These are phyloP conservation scores for Patella vulgata DNA, from an alignment of 1,140 invertebrate species.

Conservation along the genomic window DNA sequence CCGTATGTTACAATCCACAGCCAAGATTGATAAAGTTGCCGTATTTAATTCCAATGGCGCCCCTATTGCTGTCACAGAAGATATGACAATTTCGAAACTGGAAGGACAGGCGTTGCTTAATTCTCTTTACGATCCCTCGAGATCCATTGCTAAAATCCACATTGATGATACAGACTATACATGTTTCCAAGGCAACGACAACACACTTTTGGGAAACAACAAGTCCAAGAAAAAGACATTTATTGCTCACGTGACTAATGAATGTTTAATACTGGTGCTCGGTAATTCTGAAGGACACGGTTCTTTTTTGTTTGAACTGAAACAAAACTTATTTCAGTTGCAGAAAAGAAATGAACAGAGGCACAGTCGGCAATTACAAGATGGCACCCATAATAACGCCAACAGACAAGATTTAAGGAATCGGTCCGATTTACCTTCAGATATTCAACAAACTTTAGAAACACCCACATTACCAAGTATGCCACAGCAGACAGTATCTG, in stretches of 20 bases:
- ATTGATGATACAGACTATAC: slow-evolving; percentile 15
- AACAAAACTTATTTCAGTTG: slow-evolving; percentile 12
- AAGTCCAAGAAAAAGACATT: slow-evolving; percentile 1
- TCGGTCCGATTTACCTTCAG: too few species aligned
- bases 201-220: slow-evolving; percentile 12
- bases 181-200: slow-evolving; percentile 25
- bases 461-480: too few species aligned
- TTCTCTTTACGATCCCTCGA: slow-evolving; percentile 9
- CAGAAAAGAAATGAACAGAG: background rate
- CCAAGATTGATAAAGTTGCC: slow-evolving; percentile 18
- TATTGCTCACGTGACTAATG: slow-evolving; percentile 12
- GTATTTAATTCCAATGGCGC: slow-evolving; percentile 12
- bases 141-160: slow-evolving; percentile 13
- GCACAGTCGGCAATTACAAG: too few species aligned
- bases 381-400: too few species aligned
- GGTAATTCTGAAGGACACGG: slow-evolving; percentile 17
- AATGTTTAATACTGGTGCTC: slow-evolving; percentile 14
- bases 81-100: slow-evolving; percentile 6
- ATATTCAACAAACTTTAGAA: too few species aligned
- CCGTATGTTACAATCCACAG: slow-evolving; percentile 10
- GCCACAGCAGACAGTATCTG: too few species aligned
- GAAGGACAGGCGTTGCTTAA: slow-evolving; percentile 19
- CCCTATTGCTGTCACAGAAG: slow-evolving; percentile 10
- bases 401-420: too few species aligned
- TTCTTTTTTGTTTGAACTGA: slow-evolving; percentile 25